Evolutionary conservation across 2,113 vertebrate genomes (phyloP).

Genomic region (Fulmarus glacialis): DNA sequence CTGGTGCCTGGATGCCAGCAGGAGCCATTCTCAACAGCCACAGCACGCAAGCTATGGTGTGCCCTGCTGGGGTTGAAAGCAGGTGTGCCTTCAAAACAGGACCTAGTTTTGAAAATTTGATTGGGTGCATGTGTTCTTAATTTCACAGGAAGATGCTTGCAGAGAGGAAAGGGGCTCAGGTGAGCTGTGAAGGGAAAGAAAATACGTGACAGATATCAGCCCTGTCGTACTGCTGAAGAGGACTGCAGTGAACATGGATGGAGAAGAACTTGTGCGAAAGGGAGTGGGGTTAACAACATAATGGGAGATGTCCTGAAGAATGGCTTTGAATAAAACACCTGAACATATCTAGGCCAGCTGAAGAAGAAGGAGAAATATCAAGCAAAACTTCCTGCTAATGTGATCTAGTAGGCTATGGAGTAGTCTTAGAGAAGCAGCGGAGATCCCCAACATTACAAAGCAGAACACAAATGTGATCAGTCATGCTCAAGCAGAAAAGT

Average conservation of each 20-base stretch:
- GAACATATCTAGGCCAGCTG: background rate
- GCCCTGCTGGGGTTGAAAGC: background rate
- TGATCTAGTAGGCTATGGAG: background rate
- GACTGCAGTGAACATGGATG: background rate
- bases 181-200: background rate
- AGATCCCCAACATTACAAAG: background rate
- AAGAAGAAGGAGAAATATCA: background rate
- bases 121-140: background rate
- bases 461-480: background rate
- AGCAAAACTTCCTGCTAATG: background rate
- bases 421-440: background rate
- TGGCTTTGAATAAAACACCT: background rate
- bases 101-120: background rate
- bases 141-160: background rate
- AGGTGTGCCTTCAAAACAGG: background rate
- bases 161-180: background rate
- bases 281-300: background rate
- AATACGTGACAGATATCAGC: background rate
- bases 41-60: background rate
- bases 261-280: background rate
- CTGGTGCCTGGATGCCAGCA: background rate
- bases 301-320: background rate
- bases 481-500: background rate
- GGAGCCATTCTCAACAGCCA: background rate
- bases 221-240: background rate